A percentile compares a stretch with the other conserved stretches of the same genome.
Evolutionary conservation across 2,888 invertebrate genomes (phyloP).

Genomic region (Odontomyia ornata): DNA sequence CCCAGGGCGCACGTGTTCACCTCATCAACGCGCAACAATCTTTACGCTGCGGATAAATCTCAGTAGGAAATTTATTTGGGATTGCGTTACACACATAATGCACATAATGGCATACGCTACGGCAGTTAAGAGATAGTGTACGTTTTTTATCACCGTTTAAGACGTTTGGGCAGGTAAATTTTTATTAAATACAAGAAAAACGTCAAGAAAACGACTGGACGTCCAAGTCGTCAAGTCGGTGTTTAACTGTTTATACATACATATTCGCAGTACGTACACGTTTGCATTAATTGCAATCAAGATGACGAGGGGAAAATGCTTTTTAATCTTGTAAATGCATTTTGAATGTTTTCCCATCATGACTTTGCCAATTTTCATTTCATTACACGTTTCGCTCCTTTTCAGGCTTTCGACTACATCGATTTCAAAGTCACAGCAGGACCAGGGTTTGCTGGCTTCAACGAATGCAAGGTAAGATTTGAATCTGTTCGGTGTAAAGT

Average conservation of each 20-base stretch:
- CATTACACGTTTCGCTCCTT: background rate
- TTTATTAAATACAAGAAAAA: background rate
- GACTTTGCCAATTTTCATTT: background rate
- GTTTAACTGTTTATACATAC: background rate
- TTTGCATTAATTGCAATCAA: too few relatives aligned
- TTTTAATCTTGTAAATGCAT: background rate
- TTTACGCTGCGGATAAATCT: constrained; percentile 12
- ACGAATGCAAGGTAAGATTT: too few relatives aligned
- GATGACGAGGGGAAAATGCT: too few relatives aligned
- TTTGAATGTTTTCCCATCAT: constrained; percentile 6
- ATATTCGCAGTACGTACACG: background rate
- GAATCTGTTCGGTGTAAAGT: too few relatives aligned
- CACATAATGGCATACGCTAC: constrained; percentile 21
- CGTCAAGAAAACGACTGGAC: background rate
- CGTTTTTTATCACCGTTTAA: background rate
- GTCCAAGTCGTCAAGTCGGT: background rate
- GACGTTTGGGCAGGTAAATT: background rate
- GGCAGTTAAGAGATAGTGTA: constrained; percentile 34
- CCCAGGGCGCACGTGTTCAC: constrained; percentile 8
- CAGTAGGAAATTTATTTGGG: constrained; percentile 30
- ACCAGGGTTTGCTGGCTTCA: too few relatives aligned
- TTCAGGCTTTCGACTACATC: background rate
- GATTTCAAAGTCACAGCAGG: background rate
- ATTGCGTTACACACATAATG: constrained; percentile 33
- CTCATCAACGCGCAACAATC: constrained; percentile 13